Base-by-base conservation (phyloP, 2,888 invertebrate genomes). In the Drosophila mimica region DNA sequence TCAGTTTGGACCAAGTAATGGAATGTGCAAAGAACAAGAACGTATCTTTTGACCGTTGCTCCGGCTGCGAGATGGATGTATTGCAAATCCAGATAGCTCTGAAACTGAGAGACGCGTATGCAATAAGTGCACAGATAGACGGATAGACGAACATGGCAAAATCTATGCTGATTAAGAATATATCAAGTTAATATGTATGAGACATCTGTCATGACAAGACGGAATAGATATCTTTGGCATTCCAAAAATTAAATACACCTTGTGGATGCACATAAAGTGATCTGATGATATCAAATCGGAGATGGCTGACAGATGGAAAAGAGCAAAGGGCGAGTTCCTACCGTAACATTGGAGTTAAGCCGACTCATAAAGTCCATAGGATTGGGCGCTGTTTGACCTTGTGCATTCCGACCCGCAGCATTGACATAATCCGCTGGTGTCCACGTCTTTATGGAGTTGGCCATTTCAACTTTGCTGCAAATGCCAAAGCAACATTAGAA, bases 291-390 rank as follows among this genome's bases (percentile, higher is more conserved):
- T 17, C 5, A 3, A 13, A 38, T 38, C 17, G 38, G 8, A 15
- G 25, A 46, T 25, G 15, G 8, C n/a, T 40, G 4, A 40, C 40
- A 40, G n/a, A 40, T n/a, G 40, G 40, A 40, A 40, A 15, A 46
- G 25, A 25, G 25, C 25, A n/a, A 4, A 6, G 15, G 15, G 17
- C 15, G 46, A 25, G 2, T 4, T 31, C 53, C 6, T 67, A 79
- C 76, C 54, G 63, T 80, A 1, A 92, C 91, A 82, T 92, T 87
- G 0, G 83, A 79, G 75, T 95, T 94, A 52, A 95, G 91, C 49
- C 94, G 94, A 92, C 93, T 94, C 82, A 95, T 94, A 28, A 95
- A 92, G 88, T 95, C 95, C 89, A 94, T 94, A n/a, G 94, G 93
- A 89, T 93, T 93, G 74, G 94, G 94, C 8, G 94, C 93, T 68